Conservation (phyloP, 2,888 invertebrate genomes). For the Shargacucullia verbasci region DNA sequence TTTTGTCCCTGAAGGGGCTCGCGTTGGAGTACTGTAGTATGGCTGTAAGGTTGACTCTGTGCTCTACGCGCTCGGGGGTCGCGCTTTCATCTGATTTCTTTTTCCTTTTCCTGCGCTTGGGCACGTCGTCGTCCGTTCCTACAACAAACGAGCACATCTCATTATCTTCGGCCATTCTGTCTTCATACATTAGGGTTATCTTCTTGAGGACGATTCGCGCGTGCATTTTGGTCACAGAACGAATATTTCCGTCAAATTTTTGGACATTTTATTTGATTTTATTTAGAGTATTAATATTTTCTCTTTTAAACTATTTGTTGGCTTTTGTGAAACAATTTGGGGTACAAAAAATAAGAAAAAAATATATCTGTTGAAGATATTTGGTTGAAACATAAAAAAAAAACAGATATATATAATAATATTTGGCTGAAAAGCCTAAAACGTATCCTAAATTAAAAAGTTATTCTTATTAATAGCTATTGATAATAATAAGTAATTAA, state of each 20-base stretch:
- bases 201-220: conserved; percentile 48
- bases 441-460: too few species aligned
- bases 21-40: conserved; percentile 86
- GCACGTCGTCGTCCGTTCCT: conserved; percentile 79
- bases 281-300: conserved; percentile 3
- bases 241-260: conserved; percentile 17
- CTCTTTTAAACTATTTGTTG: conserved; percentile 11
- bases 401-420: too few species aligned
- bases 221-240: conserved; percentile 35
- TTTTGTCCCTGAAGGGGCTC: conserved; percentile 85
- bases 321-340: background rate
- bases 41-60: conserved; percentile 83
- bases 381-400: too few species aligned
- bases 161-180: conserved; percentile 77
- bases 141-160: conserved; percentile 86
- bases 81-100: conserved; percentile 81
- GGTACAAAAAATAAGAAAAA: too few species aligned
- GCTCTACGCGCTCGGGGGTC: conserved; percentile 84
- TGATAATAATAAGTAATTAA: too few species aligned
- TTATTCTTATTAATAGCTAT: too few species aligned
- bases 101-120: conserved; percentile 81
- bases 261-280: conserved; percentile 7
- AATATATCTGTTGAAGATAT: too few species aligned
- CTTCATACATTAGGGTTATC: conserved; percentile 63
- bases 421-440: too few species aligned